phyloP scores from a whole-genome alignment of 2,888 invertebrate genomes.

The Cephonodes hylas region DNA sequence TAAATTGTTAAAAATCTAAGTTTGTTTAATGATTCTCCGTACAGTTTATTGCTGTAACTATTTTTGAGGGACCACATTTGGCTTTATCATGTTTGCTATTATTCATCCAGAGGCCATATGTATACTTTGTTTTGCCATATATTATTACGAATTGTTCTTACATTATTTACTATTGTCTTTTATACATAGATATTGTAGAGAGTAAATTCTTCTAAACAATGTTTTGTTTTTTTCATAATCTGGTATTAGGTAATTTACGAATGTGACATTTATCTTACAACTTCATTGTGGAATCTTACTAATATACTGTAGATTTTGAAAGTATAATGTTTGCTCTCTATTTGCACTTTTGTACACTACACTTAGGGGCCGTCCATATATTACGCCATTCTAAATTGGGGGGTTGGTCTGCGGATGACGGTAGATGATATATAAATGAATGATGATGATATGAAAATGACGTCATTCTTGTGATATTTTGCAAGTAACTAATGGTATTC shows the following conservation, averaged over 20 bases:
- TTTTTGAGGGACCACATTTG: conserved; percentile 54
- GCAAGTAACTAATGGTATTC: no score
- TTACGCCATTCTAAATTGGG: no score
- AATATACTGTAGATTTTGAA: no score
- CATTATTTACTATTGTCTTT: conserved; percentile 33
- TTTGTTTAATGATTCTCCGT: background rate
- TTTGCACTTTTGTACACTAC: no score
- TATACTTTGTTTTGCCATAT: conserved; percentile 49
- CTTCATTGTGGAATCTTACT: no score
- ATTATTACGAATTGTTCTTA: conserved; percentile 32
- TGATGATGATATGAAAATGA: no score
- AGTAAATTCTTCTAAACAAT: conserved; percentile 45
- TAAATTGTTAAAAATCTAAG: background rate
- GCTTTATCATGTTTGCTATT: conserved; percentile 28
- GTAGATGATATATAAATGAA: no score
- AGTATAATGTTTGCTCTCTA: no score
- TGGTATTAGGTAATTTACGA: background rate
- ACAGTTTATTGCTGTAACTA: conserved; percentile 7
- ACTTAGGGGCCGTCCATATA: no score
- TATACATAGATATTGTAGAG: conserved; percentile 37
- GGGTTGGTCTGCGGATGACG: no score
- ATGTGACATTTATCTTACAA: background rate
- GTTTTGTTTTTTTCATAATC: conserved; percentile 18
- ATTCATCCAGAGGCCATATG: conserved; percentile 43
- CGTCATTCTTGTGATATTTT: no score